A percentile compares a stretch with the other conserved stretches of the same genome.
Conservation (phyloP, 2,113 vertebrate species). For the Misgurnus mizolepis region DNA sequence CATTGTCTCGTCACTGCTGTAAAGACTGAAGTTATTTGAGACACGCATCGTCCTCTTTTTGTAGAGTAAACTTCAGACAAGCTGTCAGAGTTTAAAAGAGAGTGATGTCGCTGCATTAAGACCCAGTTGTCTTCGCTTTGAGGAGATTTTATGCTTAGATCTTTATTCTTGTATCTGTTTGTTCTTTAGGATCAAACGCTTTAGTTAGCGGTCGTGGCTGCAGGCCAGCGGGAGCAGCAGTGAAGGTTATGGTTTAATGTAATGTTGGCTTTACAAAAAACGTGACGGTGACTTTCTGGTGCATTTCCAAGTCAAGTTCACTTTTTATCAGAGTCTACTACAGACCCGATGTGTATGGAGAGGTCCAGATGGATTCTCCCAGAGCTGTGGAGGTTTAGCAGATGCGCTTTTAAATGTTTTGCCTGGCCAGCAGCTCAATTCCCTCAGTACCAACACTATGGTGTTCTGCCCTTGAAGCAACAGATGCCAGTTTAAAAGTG, state of each 20-base stretch:
- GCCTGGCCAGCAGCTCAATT: slow-evolving; percentile 19
- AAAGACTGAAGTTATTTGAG: slow-evolving; percentile 26
- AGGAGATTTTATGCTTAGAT: no score
- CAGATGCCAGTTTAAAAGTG: background rate
- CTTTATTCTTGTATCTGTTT: background rate
- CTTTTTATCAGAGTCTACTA: slow-evolving; percentile 6
- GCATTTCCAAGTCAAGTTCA: slow-evolving; percentile 22
- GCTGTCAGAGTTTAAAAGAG: no score
- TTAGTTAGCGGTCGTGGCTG: background rate
- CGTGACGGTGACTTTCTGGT: background rate
- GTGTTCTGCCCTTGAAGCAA: slow-evolving; percentile 23
- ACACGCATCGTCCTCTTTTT: slow-evolving; percentile 15
- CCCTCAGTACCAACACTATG: background rate
- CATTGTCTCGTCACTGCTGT: slow-evolving; percentile 36
- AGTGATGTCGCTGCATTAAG: no score
- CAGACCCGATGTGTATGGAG: background rate
- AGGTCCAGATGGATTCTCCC: slow-evolving; percentile 22
- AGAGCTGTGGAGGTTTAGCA: slow-evolving; percentile 25
- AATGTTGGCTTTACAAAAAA: slow-evolving; percentile 16
- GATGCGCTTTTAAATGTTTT: slow-evolving; percentile 29
- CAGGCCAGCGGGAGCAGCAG: background rate
- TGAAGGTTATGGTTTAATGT: background rate
- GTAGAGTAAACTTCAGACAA: no score
- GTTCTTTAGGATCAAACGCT: background rate
- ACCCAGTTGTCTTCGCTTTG: no score